Evolutionary conservation across 2,888 invertebrate species (phyloP), one percentile per base, ranked within the genome.

Genomic region (Ormyrus rosae): DNA sequence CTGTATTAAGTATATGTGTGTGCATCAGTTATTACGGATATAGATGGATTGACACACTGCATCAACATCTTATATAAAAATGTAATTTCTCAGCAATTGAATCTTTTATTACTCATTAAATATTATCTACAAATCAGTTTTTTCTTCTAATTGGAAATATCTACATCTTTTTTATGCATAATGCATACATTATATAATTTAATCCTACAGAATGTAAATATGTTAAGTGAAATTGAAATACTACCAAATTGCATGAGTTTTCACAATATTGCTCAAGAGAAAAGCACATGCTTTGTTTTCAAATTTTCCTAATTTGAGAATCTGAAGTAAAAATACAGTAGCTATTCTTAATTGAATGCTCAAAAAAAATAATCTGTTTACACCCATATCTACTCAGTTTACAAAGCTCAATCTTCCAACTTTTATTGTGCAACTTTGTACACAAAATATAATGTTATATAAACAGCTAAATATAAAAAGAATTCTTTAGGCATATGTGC

Each of bases 221-320:
- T 64, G 48, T 63, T 50, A 69, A 64, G 51, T 67, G 53, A 13
- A 5, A 46, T 9, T 46, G 11, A 53, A 58, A 2, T 63, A 53
- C 5, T 63, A 56, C 8, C 34, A 65, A 9, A 10, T 76, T 80
- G 63, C 76, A 76, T 13, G 56, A 19, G 56, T 19, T 67, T 80
- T 45, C 72, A 63, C 34, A 76, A 8, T 76, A 72, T 76, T 80
- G 80, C 80, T 72, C 80, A 72, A 80, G 13, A 63, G 13, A 13
- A 53, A 78, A 34, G 34, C 50, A 56, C 60, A 78, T 46, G 78
- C 53, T 53, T 58, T 63, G 63, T 50, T 63, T 63, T 63, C n/a
- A 63, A 55, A 76, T 64, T 55, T 11, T 34, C 34, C 34, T 4
- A 34, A 34, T 3, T 34, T 34, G 34, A 34, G 34, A 34, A 34